These are phyloP conservation scores for Gallinago nigripennis DNA, from an alignment of 2,797 vertebrate genomes.

Conservation along the genomic window DNA sequence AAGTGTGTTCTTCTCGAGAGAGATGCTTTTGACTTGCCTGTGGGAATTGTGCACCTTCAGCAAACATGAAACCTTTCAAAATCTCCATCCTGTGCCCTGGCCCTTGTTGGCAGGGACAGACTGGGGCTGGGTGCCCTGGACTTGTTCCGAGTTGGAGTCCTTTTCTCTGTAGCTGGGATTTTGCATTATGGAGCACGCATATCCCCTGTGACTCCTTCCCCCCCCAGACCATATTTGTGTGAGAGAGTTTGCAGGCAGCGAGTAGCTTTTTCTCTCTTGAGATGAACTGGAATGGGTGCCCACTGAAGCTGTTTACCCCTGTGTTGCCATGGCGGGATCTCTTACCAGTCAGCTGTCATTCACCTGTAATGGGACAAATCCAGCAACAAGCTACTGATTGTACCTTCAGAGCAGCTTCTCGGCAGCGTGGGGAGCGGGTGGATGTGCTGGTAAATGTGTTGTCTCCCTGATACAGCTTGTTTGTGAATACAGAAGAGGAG, in stretches of 20 bases:
- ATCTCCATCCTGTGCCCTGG: neutral
- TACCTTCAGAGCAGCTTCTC: neutral
- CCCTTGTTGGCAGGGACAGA: neutral
- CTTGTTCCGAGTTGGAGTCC: neutral
- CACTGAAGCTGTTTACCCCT: neutral
- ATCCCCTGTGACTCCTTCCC: neutral
- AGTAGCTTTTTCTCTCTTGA: neutral
- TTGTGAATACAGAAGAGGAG: constrained; percentile 93
- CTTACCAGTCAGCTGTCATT: neutral
- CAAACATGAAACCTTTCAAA: neutral
- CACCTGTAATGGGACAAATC: neutral
- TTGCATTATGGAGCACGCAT: neutral
- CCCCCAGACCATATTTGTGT: neutral
- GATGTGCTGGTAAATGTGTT: neutral
- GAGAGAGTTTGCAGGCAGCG: neutral
- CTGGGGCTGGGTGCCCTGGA: too few relatives aligned
- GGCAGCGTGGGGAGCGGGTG: neutral
- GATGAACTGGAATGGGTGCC: neutral
- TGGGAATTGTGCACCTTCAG: neutral
- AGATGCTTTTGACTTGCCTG: neutral
- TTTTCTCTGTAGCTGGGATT: neutral
- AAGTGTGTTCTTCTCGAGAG: neutral
- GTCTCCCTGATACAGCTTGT: constrained; percentile 82
- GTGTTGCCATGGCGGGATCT: neutral
- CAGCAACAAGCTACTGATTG: neutral